Evolutionary conservation across 2,797 vertebrate genomes (phyloP), one percentile per base, ranked within the genome.

Genomic region (Tarsius wallacei): DNA sequence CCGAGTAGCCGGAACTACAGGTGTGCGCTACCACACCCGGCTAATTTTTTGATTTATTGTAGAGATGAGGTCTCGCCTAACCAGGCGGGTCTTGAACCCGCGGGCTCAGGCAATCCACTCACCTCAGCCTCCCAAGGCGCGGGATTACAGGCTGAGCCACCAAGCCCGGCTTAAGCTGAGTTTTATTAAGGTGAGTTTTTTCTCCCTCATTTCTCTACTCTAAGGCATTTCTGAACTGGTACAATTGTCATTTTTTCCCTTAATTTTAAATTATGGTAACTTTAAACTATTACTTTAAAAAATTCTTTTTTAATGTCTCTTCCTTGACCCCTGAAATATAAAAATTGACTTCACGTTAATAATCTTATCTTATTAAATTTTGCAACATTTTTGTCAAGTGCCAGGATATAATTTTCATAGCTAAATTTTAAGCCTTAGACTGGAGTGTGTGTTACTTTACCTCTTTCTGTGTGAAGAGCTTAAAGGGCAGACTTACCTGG

Each of bases 331-430:
- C 63, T 93, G 81, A 97, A 80, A 73, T 97, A 31, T 89, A 94
- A 96, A 95, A 97, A 70, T 66, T 70, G 31, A 64, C 51, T 97
- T 97, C 22, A 80, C 7, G 0, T 94, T 87, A 84, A 96, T 94
- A 77, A 82, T 90, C 47, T 90, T 80, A 31, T 88, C 95, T 95
- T 88, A 96, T 96, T 96, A 95, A 96, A 57, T 94, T 84, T 88
- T 96, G 61, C 57, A 94, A 70, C 68, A 59, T 89, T 59, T 95
- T 78, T 91, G 91, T 90, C 57, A 90, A 66, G 57, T 77, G 26
- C 36, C 82, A 64, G 80, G 76, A 57, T 94, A 78, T 83, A 76
- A 53, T 93, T 95, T 97, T 97, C 71, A 89, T 42, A 81, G 76
- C 71, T 80, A 53, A 96, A 81, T 91, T 96, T 95, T 84, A 96